Conservation (phyloP, 2,888 invertebrate species). For the Leptinotarsa rubiginosa region DNA sequence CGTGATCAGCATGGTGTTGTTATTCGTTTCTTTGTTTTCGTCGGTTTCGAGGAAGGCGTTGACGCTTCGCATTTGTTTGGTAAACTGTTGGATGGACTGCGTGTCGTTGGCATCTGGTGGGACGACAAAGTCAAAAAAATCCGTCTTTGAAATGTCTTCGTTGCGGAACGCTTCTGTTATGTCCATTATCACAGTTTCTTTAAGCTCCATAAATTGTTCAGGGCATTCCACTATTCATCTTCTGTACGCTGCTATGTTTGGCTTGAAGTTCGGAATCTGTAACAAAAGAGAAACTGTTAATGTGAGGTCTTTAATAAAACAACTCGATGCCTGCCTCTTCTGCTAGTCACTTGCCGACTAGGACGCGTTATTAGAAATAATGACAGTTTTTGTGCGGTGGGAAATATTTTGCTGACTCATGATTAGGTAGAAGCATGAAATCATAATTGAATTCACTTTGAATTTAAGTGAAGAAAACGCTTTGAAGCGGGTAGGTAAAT, state of each 20-base stretch:
- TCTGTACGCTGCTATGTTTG: slow-evolving; percentile 3
- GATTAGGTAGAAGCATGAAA: slow-evolving; percentile 9
- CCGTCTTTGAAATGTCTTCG: slow-evolving; percentile 87
- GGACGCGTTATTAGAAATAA: slow-evolving; percentile 9
- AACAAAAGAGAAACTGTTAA: slow-evolving; percentile 31
- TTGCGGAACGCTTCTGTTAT: slow-evolving; percentile 83
- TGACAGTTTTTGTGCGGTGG: background rate
- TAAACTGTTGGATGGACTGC: slow-evolving; percentile 71
- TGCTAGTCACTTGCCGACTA: background rate
- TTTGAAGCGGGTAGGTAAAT: background rate
- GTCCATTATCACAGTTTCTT: slow-evolving; percentile 77
- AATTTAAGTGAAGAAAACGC: background rate
- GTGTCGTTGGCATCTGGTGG: slow-evolving; percentile 82
- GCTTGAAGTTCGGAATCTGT: slow-evolving; percentile 30
- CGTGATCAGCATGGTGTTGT: slow-evolving; percentile 58
- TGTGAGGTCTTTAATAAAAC: background rate
- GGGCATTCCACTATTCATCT: slow-evolving; percentile 27
- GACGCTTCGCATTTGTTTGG: slow-evolving; percentile 76
- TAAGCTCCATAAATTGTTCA: slow-evolving; percentile 53
- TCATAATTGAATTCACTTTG: slow-evolving; percentile 14
- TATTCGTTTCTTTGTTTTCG: slow-evolving; percentile 73
- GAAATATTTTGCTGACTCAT: slow-evolving; percentile 11
- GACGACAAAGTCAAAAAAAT: slow-evolving; percentile 90
- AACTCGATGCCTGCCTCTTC: background rate
- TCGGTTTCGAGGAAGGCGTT: slow-evolving; percentile 75